Evolutionary conservation across 2,797 vertebrate genomes (phyloP).

Genomic region (Lagodon rhomboides): DNA sequence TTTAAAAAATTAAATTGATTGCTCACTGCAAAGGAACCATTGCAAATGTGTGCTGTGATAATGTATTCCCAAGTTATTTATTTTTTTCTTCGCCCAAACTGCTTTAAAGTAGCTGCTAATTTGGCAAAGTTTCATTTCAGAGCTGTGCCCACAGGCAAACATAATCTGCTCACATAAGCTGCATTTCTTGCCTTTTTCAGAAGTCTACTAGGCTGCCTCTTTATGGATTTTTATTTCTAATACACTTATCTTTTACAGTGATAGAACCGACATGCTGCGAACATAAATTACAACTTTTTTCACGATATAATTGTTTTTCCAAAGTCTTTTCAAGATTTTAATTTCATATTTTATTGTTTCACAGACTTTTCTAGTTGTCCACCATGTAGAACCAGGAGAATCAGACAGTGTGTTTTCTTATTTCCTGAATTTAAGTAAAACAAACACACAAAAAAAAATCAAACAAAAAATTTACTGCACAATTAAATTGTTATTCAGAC

Average conservation of each 20-base stretch:
- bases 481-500: background rate
- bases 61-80: conserved; percentile 7
- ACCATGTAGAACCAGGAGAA: background rate
- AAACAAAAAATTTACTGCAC: background rate
- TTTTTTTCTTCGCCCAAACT: background rate
- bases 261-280: conserved; percentile 18
- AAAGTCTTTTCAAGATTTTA: background rate
- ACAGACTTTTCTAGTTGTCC: background rate
- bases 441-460: background rate
- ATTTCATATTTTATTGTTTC: conserved; percentile 11
- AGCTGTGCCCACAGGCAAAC: conserved; percentile 23
- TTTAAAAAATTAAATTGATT: conserved; percentile 21
- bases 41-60: conserved; percentile 24
- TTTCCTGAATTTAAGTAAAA: background rate
- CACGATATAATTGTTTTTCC: conserved; percentile 11
- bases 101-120: conserved; percentile 34
- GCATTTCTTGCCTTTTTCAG: conserved; percentile 10
- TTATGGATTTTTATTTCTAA: conserved; percentile 19
- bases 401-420: background rate
- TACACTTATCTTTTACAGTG: conserved; percentile 23
- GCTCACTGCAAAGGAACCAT: conserved; percentile 17
- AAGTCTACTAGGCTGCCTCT: conserved; percentile 25
- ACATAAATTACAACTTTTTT: conserved; percentile 19
- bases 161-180: conserved; percentile 39
- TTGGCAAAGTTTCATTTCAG: conserved; percentile 40